Evolutionary conservation across 2,888 invertebrate species (phyloP), one percentile per base, ranked within the genome.

Genomic region (Melieria crassipennis): DNA sequence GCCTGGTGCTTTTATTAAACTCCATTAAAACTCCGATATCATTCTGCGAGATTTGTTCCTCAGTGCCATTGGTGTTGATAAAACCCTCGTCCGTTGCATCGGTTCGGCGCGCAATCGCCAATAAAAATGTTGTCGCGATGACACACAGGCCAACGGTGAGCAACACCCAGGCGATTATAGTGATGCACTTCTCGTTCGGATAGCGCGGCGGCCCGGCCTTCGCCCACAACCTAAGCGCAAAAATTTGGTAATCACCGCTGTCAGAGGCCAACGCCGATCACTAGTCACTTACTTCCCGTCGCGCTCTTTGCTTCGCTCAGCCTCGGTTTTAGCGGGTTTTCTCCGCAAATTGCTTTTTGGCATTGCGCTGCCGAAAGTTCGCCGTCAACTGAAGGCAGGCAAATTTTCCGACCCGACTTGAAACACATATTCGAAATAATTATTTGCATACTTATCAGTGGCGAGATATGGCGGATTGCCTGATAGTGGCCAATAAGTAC

Each of bases 121-220:
- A 57, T 67, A 74, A 79, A 13, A 78, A 66, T 4, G 74, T 75
- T 11, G 70, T 60, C 5, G 69, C 65, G 42, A 78, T 68, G 50
- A 81, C 74, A 55, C 78, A 80, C 13, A 80, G 47, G 4, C 80
- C 80, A 5, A 78, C 46, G 2, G 72, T 75, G 7, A 83, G 9
- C 1, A 83, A 56, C 10, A 79, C 16, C 78, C 81, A 80, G 10
- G 78, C 78, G 11, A 75, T 63, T 5, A 78, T 61, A 62, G 78
- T 76, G 5, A 76, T 73, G 45, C 66, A 74, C 1, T 48, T 73
- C 45, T 73, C 73, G 30, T 50, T 65, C 3, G 47, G 6, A 30
- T 30, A 30, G 2, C 30, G 30, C 30, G 30, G 30, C 30, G 30
- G 3, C 30, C 30, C 30, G 30, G 30, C 30, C 30, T 30, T 30